Evolutionary conservation across 2,797 vertebrate species (phyloP), one percentile per base, ranked within the genome.

Genomic region (Sitta carolinensis): DNA sequence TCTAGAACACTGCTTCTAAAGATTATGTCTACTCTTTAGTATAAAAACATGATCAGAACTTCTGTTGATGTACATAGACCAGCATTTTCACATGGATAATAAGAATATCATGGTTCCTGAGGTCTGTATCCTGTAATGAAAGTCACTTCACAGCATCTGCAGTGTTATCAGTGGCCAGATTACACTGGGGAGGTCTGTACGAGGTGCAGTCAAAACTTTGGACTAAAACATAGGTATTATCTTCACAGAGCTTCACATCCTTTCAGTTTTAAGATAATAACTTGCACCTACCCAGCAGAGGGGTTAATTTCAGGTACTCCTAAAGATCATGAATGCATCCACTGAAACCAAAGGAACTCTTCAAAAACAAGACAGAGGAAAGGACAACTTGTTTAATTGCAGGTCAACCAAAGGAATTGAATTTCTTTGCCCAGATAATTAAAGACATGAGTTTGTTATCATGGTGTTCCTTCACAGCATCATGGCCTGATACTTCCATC

Each of bases 31-130:
- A 45, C 26, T 82, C 36, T 12, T 7, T 10, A 55, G 17, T 23
- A 72, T 0, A 59, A 66, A 84, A 68, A 16, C 11, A 47, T 0
- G 0, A 63, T 34, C n/a, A 70, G 45, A 67, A 34, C 30, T 75
- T 58, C 11, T 45, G 19, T 3, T 62, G 23, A 36, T 51, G 7
- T 38, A 7, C 16, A 16, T 15, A 34, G 27, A 42, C 40, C 15
- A 32, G 23, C 43, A 58, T 74, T 70, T 62, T 57, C 54, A 15
- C 7, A 36, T 3, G 22, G 20, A 40, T 30, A 64, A 42, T 26
- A 43, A 36, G 47, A 69, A 69, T 27, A 63, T 34, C 20, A 47
- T 77, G 47, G 13, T 50, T 45, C 26, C 32, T 7, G n/a, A 74
- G 22, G 26, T 58, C 20, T 73, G 14, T 42, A 13, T 47, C 54